Percentiles rank a stretch among this genome's conserved stretches.
Conservation (phyloP, 2,888 invertebrate species). For the Nemotelus pantherinus region DNA sequence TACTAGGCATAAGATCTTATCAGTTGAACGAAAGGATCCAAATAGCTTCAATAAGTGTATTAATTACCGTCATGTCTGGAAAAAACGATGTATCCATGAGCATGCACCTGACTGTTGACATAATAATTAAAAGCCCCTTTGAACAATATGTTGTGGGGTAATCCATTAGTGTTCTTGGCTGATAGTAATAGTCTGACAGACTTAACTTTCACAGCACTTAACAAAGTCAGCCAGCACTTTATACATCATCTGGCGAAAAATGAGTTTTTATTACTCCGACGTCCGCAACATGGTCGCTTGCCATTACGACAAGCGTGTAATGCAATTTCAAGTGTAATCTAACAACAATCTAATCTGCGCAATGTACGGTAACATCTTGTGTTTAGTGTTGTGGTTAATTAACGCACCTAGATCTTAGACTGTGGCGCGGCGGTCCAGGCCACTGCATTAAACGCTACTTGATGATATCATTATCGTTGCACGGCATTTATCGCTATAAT, state of each 20-base stretch:
- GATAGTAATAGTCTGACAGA: neutral
- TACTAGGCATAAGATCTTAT: too few relatives aligned
- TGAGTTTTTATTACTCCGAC: conserved; percentile 34
- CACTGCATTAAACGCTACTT: conserved; percentile 25
- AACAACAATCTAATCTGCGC: conserved; percentile 43
- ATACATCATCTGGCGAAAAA: conserved; percentile 27
- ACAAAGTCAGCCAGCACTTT: conserved; percentile 34
- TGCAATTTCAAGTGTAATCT: conserved; percentile 40
- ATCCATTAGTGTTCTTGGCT: conserved; percentile 21
- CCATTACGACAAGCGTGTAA: conserved; percentile 38
- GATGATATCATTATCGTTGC: conserved; percentile 40
- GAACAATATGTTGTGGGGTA: conserved; percentile 27
- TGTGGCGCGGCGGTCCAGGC: neutral
- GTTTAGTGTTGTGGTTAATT: conserved; percentile 36
- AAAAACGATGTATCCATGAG: too few relatives aligned
- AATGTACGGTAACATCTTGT: conserved; percentile 31
- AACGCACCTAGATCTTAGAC: conserved; percentile 38
- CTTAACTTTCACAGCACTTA: conserved; percentile 8
- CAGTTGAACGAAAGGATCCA: too few relatives aligned
- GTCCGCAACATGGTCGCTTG: conserved; percentile 15
- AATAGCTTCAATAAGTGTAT: too few relatives aligned
- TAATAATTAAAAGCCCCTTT: conserved; percentile 39
- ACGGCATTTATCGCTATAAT: conserved; percentile 17
- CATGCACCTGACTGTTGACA: conserved; percentile 29
- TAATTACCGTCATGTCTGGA: too few relatives aligned